Percentiles rank a stretch among this genome's conserved stretches.
These are phyloP conservation scores for Athetis lepigone DNA, from an alignment of 2,888 invertebrate genomes.

Conservation along the genomic window DNA sequence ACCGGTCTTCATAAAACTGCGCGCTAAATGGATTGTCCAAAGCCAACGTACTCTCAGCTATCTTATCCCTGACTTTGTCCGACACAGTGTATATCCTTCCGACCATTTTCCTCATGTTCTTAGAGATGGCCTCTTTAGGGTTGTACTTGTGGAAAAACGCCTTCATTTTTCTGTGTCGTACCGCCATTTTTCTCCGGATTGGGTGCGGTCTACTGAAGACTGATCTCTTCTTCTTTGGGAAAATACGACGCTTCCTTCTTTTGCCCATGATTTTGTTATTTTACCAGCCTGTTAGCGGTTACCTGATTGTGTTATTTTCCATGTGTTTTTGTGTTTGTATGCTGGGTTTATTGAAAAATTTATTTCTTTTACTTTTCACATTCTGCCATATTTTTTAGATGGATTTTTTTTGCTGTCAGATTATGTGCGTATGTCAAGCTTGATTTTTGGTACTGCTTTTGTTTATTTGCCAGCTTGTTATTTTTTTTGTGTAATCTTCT, in stretches of 20 bases:
- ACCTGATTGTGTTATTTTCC: slow-evolving; percentile 36
- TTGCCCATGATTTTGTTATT: slow-evolving; percentile 73
- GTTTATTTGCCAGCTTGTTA: slow-evolving; percentile 46
- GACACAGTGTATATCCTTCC: slow-evolving; percentile 78
- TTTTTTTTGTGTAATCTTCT: not conserved
- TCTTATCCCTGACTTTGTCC: slow-evolving; percentile 79
- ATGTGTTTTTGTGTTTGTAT: slow-evolving; percentile 17
- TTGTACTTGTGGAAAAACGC: slow-evolving; percentile 78
- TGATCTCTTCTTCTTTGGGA: slow-evolving; percentile 76
- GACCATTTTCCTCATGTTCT: slow-evolving; percentile 74
- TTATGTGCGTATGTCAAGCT: slow-evolving; percentile 32
- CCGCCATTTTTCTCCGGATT: slow-evolving; percentile 77
- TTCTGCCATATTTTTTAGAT: slow-evolving; percentile 43
- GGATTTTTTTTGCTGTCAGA: slow-evolving; percentile 46
- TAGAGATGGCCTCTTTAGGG: slow-evolving; percentile 71
- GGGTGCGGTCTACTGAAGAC: slow-evolving; percentile 82
- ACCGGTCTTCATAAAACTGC: slow-evolving; percentile 82
- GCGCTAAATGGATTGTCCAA: slow-evolving; percentile 79
- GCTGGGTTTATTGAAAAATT: slow-evolving; percentile 5
- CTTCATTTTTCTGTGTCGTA: slow-evolving; percentile 75
- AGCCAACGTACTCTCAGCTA: slow-evolving; percentile 78
- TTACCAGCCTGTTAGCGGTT: slow-evolving; percentile 12
- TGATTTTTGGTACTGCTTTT: slow-evolving; percentile 42
- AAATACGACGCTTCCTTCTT: slow-evolving; percentile 69
- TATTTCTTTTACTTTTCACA: slow-evolving; percentile 44